Evolutionary conservation across 1,140 invertebrate species (phyloP).

Genomic region (Chionoecetes opilio): DNA sequence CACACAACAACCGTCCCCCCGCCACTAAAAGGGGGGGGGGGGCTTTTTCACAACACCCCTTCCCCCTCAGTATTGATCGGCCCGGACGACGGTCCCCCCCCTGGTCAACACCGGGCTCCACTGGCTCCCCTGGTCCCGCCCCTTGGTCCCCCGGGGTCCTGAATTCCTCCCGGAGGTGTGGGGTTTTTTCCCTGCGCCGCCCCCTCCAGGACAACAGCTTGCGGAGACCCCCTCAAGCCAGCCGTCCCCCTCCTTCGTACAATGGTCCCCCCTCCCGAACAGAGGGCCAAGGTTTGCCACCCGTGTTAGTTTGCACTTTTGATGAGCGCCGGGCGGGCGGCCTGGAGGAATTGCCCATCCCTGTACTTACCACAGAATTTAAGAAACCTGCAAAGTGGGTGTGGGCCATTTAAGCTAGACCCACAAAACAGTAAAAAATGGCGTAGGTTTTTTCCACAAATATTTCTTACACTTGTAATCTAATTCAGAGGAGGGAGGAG

Average conservation of each 20-base stretch:
- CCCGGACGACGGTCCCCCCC: no score
- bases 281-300: not conserved
- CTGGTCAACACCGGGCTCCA: not conserved
- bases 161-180: not conserved
- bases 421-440: not conserved
- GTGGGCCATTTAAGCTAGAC: not conserved
- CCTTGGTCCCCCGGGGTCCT: not conserved
- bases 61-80: not conserved
- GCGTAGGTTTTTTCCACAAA: no score
- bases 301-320: not conserved
- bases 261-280: not conserved
- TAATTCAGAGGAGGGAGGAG: no score
- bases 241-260: not conserved
- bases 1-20: not conserved
- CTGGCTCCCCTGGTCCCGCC: not conserved
- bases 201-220: not conserved
- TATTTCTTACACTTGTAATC: no score
- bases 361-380: not conserved
- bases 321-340: not conserved
- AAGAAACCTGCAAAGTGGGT: not conserved
- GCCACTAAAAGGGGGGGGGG: slow-evolving; percentile 9
- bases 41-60: no score
- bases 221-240: not conserved
- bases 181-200: no score
- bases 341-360: not conserved